phyloP scores from a whole-genome alignment of 2,888 invertebrate genomes.

The Drosophila percnosoma region DNA sequence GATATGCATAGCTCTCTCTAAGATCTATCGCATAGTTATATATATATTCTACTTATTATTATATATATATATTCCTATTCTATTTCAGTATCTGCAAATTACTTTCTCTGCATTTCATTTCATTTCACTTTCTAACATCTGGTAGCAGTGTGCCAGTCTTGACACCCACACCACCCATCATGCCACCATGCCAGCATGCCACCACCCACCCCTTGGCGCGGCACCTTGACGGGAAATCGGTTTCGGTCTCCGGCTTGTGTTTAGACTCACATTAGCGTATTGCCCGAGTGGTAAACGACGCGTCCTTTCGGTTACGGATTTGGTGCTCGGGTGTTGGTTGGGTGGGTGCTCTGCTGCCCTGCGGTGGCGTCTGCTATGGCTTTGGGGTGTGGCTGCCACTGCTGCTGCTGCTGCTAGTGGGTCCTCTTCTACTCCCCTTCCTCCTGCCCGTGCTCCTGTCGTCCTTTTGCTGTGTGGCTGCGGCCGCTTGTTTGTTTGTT shows the following conservation, averaged over 20 bases:
- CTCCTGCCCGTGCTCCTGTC: neutral
- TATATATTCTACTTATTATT: too few relatives aligned
- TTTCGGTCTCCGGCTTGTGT: conserved; percentile 69
- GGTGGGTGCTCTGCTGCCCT: conserved; percentile 14
- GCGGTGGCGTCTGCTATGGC: conserved; percentile 48
- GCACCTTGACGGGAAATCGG: conserved; percentile 71
- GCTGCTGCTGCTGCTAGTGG: neutral
- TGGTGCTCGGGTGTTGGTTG: conserved; percentile 31
- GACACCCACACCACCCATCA: neutral
- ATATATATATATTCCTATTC: neutral
- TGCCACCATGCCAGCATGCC: neutral
- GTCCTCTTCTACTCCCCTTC: neutral
- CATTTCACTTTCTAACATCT: conserved; percentile 2
- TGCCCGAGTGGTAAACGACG: conserved; percentile 66
- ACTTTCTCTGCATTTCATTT: neutral
- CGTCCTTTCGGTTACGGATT: conserved; percentile 58
- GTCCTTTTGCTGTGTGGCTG: conserved; percentile 22
- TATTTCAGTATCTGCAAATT: neutral
- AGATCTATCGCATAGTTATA: neutral
- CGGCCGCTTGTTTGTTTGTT: conserved; percentile 61
- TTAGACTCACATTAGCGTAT: conserved; percentile 78
- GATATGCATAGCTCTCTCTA: neutral
- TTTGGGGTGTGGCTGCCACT: conserved; percentile 41
- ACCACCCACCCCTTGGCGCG: conserved; percentile 15
- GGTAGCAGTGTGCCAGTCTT: conserved; percentile 27